Conservation (phyloP, 2,113 vertebrate genomes). For the Microcebus tavaratra region DNA sequence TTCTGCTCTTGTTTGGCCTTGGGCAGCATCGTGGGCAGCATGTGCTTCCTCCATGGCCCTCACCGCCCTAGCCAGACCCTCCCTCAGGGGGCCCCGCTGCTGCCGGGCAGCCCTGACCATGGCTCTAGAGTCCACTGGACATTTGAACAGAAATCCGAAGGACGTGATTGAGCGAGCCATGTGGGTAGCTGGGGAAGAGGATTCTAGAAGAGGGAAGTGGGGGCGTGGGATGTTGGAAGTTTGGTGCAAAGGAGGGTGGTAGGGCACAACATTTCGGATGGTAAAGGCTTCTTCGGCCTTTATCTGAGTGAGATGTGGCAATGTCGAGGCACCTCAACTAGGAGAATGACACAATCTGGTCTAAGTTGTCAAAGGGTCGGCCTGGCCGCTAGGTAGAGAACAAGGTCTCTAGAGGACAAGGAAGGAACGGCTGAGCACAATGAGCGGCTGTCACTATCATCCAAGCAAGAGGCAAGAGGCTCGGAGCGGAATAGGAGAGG, state of each 20-base stretch:
- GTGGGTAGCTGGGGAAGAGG: background rate
- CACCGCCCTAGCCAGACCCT: background rate
- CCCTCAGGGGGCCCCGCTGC: background rate
- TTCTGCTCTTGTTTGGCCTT: background rate
- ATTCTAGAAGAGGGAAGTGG: background rate
- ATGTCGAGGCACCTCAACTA: accelerated
- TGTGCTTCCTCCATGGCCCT: background rate
- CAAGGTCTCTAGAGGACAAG: background rate
- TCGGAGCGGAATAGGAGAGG: background rate
- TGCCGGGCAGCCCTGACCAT: accelerated
- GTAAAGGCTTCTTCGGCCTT: background rate
- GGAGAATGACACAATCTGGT: background rate
- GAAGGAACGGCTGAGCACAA: background rate
- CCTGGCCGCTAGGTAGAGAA: background rate
- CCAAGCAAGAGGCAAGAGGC: background rate
- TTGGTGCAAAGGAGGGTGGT: background rate
- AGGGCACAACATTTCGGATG: background rate
- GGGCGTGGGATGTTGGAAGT: background rate
- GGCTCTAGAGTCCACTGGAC: background rate
- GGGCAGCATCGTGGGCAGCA: background rate
- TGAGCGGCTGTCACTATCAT: background rate
- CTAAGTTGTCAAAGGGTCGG: background rate
- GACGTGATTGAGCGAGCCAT: accelerated
- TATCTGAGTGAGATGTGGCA: background rate
- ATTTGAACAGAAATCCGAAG: background rate